Evolutionary conservation across 2,888 invertebrate genomes (phyloP), one percentile per base, ranked within the genome.

Genomic region (Hylaea fasciaria): DNA sequence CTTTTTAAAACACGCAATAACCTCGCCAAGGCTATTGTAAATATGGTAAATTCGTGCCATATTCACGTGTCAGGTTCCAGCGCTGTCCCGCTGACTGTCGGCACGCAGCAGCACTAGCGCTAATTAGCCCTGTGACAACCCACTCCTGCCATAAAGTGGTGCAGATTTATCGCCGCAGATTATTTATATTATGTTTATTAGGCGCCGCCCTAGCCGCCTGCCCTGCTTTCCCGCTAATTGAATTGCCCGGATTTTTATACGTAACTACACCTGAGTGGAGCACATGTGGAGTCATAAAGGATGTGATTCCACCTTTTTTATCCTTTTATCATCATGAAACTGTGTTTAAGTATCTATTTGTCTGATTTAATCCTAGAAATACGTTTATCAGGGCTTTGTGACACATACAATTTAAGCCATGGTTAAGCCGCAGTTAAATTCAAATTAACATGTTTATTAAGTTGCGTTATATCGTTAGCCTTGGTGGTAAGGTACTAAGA

Each of bases 111-210:
- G 81, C 87, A 88, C 89, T 89, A 89, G 89, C 81, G 85, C 90
- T 91, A 91, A 92, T 92, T 91, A 92, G 90, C 84, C 85, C 73
- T 91, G 90, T 91, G 91, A 91, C 91, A 91, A 91, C 91, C 91
- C 92, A 90, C 91, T 91, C 91, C 89, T 84, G 87, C 86, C 90
- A 89, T 91, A 91, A 91, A 91, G 86, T 89, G 89, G 85, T 86
- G 86, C 90, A 91, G 92, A 91, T 91, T 91, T 92, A 91, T 91
- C 89, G 89, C 86, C 82, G 70, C 85, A 91, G 91, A 92, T 91
- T 91, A 92, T 91, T 92, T 91, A 91, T 91, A 91, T 91, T 91
- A 91, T 91, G 91, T 91, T 91, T 91, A 91, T 91, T 90, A 91
- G 90, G 80, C 89, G 81, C 84, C 86, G 82, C 89, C 88, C 85